Conservation (phyloP, 2,888 invertebrate species). For the Nebria salina region DNA sequence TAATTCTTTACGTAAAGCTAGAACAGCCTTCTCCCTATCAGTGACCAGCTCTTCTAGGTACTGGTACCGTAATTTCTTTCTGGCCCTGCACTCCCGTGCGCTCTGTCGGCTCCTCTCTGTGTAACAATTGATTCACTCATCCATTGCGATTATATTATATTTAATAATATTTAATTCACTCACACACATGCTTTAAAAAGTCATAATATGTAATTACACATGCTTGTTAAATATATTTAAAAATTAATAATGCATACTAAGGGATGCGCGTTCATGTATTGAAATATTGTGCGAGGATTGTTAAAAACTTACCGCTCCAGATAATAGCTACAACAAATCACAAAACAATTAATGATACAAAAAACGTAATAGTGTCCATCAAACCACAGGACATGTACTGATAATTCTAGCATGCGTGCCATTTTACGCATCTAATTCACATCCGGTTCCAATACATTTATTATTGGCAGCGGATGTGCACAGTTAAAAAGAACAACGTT, state of each 20-base stretch:
- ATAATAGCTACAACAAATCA: slow-evolving; percentile 16
- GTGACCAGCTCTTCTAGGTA: slow-evolving; percentile 95
- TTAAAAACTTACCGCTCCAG: slow-evolving; percentile 14
- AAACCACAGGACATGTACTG: no score
- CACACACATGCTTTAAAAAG: background rate
- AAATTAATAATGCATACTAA: no score
- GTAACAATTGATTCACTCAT: slow-evolving; percentile 52
- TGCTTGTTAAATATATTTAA: no score
- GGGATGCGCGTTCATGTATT: background rate
- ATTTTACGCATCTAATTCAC: no score
- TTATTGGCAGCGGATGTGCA: no score
- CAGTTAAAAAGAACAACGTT: no score
- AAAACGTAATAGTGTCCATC: background rate
- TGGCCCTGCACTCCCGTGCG: slow-evolving; percentile 95
- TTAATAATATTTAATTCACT: background rate
- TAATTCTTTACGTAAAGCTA: slow-evolving; percentile 86
- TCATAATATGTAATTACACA: background rate
- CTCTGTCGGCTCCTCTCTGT: slow-evolving; percentile 95
- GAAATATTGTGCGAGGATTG: background rate
- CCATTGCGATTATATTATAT: background rate
- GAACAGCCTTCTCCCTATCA: slow-evolving; percentile 91
- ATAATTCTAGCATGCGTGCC: no score
- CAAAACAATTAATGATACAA: slow-evolving; percentile 6
- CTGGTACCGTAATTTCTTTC: slow-evolving; percentile 96
- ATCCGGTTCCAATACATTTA: no score